Conservation (phyloP, 2,888 invertebrate genomes). For the Odontothrips loti region DNA sequence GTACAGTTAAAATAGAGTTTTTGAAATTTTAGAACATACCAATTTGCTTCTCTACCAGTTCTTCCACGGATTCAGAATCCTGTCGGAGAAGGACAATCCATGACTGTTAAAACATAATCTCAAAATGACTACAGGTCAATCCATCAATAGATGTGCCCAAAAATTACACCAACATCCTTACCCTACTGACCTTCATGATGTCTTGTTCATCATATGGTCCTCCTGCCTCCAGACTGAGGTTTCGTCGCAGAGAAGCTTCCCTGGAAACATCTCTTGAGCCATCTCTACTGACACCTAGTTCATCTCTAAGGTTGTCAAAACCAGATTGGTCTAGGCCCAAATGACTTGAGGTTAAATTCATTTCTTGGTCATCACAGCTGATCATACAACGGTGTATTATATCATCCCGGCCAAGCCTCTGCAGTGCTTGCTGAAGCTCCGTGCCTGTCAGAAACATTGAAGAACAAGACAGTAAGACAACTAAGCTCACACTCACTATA, state of each 20-base stretch:
- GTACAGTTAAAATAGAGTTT: neutral
- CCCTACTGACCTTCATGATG: constrained; percentile 57
- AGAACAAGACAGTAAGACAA: constrained; percentile 30
- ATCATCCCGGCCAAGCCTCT: constrained; percentile 83
- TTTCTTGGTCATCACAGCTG: constrained; percentile 53
- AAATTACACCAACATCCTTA: constrained; percentile 27
- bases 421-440: constrained; percentile 76
- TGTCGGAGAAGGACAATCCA: constrained; percentile 40
- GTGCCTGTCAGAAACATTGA: constrained; percentile 51
- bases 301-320: constrained; percentile 61
- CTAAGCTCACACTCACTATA: neutral
- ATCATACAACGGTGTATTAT: constrained; percentile 80
- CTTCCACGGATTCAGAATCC: constrained; percentile 52
- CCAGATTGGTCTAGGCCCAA: constrained; percentile 48
- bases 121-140: neutral
- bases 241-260: constrained; percentile 37
- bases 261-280: constrained; percentile 69
- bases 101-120: constrained; percentile 17
- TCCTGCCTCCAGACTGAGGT: constrained; percentile 51
- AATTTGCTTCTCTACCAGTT: constrained; percentile 41
- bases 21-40: constrained; percentile 27
- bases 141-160: too few species aligned
- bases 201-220: constrained; percentile 59
- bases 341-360: constrained; percentile 54
- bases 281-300: constrained; percentile 67